Percentiles rank a stretch among this genome's conserved stretches.
These are phyloP conservation scores for Lasiommata megera DNA, from an alignment of 2,888 invertebrate genomes.

Conservation along the genomic window DNA sequence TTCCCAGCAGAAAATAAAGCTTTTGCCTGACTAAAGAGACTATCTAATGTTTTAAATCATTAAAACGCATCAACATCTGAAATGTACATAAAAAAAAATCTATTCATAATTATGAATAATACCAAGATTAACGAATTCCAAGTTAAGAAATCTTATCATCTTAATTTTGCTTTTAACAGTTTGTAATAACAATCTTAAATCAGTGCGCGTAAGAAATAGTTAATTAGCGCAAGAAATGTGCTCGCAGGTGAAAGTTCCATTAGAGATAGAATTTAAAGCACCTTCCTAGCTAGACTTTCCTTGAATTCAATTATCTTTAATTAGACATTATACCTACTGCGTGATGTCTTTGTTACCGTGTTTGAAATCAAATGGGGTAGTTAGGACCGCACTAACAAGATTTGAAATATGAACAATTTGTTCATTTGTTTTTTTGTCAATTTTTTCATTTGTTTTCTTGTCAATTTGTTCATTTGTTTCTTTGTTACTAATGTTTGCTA, in stretches of 20 bases:
- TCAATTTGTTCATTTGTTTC: too few species aligned
- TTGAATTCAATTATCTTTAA: slow-evolving; percentile 4
- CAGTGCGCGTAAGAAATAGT: slow-evolving; percentile 6
- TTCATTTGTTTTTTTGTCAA: too few species aligned
- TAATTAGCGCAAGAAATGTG: slow-evolving; percentile 11
- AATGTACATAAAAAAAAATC: too few species aligned
- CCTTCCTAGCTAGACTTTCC: slow-evolving; percentile 15
- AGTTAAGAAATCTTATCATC: neutral
- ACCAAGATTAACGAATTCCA: neutral
- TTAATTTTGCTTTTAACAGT: neutral
- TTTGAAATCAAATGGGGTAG: neutral
- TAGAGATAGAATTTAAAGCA: slow-evolving; percentile 15
- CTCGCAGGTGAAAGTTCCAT: slow-evolving; percentile 9
- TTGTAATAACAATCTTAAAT: slow-evolving; percentile 6
- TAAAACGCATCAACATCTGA: too few species aligned
- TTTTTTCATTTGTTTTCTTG: too few species aligned
- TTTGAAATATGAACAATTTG: too few species aligned
- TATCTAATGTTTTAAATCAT: too few species aligned
- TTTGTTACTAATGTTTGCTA: too few species aligned
- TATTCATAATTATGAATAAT: neutral
- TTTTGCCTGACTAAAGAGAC: too few species aligned
- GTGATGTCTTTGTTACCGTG: neutral
- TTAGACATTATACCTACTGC: neutral
- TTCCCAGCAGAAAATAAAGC: too few species aligned
- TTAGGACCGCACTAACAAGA: neutral